These are phyloP conservation scores for Pecten maximus DNA, from an alignment of 2,888 invertebrate species.

Conservation along the genomic window DNA sequence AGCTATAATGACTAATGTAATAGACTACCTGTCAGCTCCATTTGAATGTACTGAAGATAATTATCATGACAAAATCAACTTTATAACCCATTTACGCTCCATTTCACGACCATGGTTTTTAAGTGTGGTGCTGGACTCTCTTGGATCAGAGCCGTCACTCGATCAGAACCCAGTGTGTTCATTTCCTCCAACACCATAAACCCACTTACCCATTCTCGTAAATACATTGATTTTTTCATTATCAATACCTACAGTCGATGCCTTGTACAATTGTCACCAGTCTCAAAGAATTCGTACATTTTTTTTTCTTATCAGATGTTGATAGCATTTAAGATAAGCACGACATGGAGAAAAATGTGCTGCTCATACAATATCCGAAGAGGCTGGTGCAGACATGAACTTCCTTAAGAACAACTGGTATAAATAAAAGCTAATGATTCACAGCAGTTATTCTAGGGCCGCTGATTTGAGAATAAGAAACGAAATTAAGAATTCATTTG, in stretches of 20 bases:
- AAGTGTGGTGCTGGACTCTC: background rate
- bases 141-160: background rate
- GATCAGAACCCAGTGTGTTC: background rate
- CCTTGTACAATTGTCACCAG: background rate
- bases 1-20: background rate
- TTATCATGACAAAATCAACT: background rate
- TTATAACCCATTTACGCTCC: background rate
- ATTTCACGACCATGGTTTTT: too few relatives aligned
- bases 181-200: slow-evolving; percentile 13
- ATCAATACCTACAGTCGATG: background rate
- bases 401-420: too few relatives aligned
- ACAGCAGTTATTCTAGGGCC: too few relatives aligned
- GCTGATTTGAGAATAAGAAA: too few relatives aligned
- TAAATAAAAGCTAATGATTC: too few relatives aligned
- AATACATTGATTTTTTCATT: background rate
- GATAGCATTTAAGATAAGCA: background rate
- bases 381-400: too few relatives aligned
- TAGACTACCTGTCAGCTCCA: background rate
- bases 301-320: background rate
- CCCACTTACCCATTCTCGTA: background rate
- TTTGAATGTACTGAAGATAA: background rate
- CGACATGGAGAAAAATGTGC: background rate
- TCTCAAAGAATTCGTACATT: background rate
- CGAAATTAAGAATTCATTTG: too few relatives aligned
- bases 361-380: background rate